Conservation (phyloP, 2,113 vertebrate genomes). For the Sitta europaea region DNA sequence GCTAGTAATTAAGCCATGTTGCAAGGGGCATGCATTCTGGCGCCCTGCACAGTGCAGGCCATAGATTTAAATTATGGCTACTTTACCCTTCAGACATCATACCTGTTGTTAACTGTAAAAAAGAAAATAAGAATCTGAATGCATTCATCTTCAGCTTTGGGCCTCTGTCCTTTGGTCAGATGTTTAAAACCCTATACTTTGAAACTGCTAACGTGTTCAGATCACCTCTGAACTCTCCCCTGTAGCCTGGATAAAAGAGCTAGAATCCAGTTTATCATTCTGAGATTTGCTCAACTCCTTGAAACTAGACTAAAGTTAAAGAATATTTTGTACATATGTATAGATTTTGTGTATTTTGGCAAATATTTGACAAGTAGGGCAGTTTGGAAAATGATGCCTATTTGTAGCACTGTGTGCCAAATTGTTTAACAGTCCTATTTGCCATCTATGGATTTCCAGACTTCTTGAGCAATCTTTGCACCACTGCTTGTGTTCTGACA, state of each 20-base stretch:
- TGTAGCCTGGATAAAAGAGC: neutral
- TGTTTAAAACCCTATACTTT: neutral
- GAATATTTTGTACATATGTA: neutral
- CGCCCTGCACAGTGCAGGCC: neutral
- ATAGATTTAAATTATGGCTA: neutral
- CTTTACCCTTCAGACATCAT: neutral
- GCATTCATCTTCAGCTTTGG: neutral
- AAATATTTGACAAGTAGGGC: neutral
- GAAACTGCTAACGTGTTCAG: neutral
- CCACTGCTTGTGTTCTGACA: neutral
- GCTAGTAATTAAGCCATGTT: neutral
- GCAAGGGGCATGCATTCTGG: neutral
- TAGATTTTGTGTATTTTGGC: neutral
- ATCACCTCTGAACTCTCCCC: neutral
- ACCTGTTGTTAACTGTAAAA: neutral
- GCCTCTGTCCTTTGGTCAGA: neutral
- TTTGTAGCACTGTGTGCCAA: neutral
- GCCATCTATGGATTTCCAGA: neutral
- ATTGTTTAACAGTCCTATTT: neutral
- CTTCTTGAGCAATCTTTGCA: neutral
- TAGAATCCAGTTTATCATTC: neutral
- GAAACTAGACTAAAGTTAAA: neutral
- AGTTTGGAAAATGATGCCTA: neutral
- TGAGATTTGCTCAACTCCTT: neutral
- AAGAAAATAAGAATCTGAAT: neutral